Evolutionary conservation across 2,113 vertebrate genomes (phyloP).

Genomic region (Erinaceus europaeus): DNA sequence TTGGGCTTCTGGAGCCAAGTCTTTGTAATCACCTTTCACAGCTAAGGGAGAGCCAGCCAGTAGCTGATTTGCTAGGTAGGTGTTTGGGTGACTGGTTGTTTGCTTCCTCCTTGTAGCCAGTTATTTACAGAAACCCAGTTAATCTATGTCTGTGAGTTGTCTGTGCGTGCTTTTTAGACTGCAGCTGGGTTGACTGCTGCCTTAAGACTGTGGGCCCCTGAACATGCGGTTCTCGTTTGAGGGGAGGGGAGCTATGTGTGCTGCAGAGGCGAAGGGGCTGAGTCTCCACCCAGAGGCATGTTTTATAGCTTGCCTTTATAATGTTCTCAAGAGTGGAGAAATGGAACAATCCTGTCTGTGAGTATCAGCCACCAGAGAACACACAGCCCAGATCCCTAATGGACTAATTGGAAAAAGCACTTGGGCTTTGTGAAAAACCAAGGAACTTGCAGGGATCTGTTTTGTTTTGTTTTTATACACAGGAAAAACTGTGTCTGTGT

Average conservation of each 20-base stretch:
- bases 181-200: constrained; percentile 25
- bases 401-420: constrained; percentile 26
- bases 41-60: not conserved
- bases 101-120: constrained; percentile 7
- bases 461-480: constrained; percentile 40
- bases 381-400: not conserved
- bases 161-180: constrained; percentile 17
- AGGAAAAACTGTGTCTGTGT: not conserved
- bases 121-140: constrained; percentile 53
- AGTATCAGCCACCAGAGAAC: constrained; percentile 25
- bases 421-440: constrained; percentile 9
- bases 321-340: constrained; percentile 45
- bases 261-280: constrained; percentile 33
- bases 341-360: constrained; percentile 43
- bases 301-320: constrained; percentile 66
- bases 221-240: constrained; percentile 62
- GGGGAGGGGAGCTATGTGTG: constrained; percentile 9
- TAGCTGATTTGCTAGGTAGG: constrained; percentile 10
- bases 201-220: constrained; percentile 31
- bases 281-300: constrained; percentile 1
- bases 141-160: constrained; percentile 38
- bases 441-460: not conserved
- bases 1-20: constrained; percentile 4
- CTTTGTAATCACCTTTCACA: constrained; percentile 26
- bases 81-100: constrained; percentile 13